phyloP scores from a whole-genome alignment of 2,797 vertebrate species.

The Gymnoscopelus microlampas region DNA sequence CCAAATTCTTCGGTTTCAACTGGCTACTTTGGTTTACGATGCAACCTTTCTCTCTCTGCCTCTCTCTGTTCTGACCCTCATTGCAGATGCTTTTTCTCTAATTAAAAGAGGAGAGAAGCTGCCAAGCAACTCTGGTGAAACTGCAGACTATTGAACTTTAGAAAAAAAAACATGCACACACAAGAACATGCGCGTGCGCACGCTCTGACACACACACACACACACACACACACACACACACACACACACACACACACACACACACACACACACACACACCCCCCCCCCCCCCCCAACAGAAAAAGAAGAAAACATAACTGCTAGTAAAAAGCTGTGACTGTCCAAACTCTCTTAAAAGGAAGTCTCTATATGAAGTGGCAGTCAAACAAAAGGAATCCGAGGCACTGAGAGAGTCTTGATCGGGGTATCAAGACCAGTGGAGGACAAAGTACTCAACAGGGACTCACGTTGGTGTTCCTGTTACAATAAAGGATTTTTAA shows the following conservation, averaged over 20 bases:
- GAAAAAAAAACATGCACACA: constrained; percentile 1
- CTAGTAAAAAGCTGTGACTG: too few species aligned
- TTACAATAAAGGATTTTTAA: too few species aligned
- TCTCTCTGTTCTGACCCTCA: constrained; percentile 61
- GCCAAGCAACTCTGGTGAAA: constrained; percentile 70
- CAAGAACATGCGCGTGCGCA: too few species aligned
- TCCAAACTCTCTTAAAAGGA: too few species aligned
- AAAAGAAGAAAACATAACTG: neutral
- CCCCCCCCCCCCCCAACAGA: neutral
- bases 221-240: neutral
- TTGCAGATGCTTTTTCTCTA: constrained; percentile 75
- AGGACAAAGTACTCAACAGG: too few species aligned
- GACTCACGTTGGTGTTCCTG: too few species aligned
- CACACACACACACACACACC: constrained; percentile 10
- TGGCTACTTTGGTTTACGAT: constrained; percentile 40
- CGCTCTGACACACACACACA: neutral
- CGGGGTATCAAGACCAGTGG: too few species aligned
- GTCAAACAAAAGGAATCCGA: too few species aligned
- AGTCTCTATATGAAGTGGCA: too few species aligned
- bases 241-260: constrained; percentile 10
- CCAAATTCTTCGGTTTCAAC: constrained; percentile 22
- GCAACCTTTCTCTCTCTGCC: constrained; percentile 40
- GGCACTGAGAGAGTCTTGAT: too few species aligned
- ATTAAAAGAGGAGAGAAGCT: constrained; percentile 74
- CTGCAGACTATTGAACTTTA: constrained; percentile 58